Evolutionary conservation across 2,797 vertebrate species (phyloP), one percentile per base, ranked within the genome.

Genomic region (Falco columbarius): DNA sequence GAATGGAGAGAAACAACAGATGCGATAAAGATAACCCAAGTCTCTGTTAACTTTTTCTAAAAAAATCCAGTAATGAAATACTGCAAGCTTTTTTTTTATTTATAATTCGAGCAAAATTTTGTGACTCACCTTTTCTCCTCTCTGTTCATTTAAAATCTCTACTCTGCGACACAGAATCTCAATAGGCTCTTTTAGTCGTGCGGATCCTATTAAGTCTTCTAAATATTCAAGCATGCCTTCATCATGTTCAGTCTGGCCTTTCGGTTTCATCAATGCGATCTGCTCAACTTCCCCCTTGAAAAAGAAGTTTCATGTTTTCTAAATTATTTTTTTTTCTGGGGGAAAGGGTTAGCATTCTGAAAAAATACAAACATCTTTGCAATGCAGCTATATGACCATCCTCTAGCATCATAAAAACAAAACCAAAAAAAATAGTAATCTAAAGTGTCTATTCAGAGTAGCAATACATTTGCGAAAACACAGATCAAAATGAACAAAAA

Each of bases 251-350:
- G 98, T 99, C 97, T 99, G 99, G 74, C 99, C 99, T 98, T 99
- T 99, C 22, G 99, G 98, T 95, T 99, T 99, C 99, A 99, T 99
- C 99, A 99, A 99, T 62, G 99, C 98, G 24, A 99, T 99, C 92
- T 99, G 99, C 96, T 99, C 99, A 95, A 99, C 99, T 98, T 99
- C 99, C 29, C 99, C 99, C 99, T 99, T 98, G 30, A 89, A 89
- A 98, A 94, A 88, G 22, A 92, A 96, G 67, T 12, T 62, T 7
- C 10, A 63, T 51, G n/a, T n/a, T 29, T n/a, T 20, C n/a, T 61
- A 29, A 22, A 21, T 14, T 36, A 27, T 29, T 38, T 47, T 34
- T 30, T 30, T 23, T 9, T 1, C 14, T 27, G 2, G 21, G 15
- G 19, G 34, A 12, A 62, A 44, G 22, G 27, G 17, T 19, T 40